Conservation (phyloP, 1,140 invertebrate genomes). For the Tetramorium alpestre region DNA sequence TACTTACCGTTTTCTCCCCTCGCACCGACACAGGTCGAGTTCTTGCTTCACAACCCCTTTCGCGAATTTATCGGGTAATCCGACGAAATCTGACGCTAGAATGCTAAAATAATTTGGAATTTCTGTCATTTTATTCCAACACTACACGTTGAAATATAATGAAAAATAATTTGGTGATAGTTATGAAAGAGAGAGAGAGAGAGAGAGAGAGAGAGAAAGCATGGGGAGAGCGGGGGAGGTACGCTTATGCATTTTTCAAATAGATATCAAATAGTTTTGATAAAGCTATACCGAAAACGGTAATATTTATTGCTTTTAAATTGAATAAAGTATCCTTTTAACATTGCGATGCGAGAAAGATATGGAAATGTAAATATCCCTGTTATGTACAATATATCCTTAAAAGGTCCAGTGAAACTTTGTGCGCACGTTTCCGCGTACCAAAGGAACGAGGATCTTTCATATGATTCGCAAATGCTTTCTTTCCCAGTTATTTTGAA, state of each 20-base stretch:
- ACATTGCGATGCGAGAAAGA: constrained; percentile 6
- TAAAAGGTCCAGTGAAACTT: constrained; percentile 33
- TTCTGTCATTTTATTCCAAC: constrained; percentile 17
- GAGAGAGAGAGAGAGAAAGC: neutral
- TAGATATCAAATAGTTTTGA: neutral
- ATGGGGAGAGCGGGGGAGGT: neutral
- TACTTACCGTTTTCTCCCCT: constrained; percentile 53
- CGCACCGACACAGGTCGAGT: neutral
- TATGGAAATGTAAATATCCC: constrained; percentile 45
- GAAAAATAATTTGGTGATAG: constrained; percentile 8
- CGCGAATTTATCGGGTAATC: constrained; percentile 51
- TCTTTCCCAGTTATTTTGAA: constrained; percentile 36
- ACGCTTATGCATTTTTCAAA: neutral
- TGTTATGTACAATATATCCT: constrained; percentile 5
- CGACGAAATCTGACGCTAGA: constrained; percentile 46
- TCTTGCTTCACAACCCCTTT: constrained; percentile 44
- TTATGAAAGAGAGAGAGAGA: neutral
- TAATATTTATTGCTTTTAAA: constrained; percentile 50
- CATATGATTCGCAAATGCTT: neutral
- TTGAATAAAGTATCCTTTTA: constrained; percentile 27
- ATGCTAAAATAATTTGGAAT: constrained; percentile 33
- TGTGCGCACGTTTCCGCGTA: neutral
- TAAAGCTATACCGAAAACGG: neutral
- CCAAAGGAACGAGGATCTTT: constrained; percentile 7
- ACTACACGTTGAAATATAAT: neutral